A percentile compares a stretch with the other conserved stretches of the same genome.
These are phyloP conservation scores for Cygnus buccinator DNA, from an alignment of 2,113 vertebrate genomes.

Conservation along the genomic window DNA sequence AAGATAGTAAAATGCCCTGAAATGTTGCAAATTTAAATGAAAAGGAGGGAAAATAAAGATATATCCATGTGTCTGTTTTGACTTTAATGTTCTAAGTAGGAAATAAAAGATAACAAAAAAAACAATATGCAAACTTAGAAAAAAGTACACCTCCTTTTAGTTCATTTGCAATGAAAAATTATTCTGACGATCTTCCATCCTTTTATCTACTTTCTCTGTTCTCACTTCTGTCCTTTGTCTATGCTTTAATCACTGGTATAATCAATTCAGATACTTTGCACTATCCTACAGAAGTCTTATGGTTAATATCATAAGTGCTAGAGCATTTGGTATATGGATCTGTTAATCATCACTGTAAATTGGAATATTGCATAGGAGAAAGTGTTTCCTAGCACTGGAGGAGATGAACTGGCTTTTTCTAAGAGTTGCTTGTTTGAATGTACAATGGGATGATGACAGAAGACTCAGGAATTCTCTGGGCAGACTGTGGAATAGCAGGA, in stretches of 20 bases:
- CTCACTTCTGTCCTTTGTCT: not conserved
- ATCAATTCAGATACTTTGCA: not conserved
- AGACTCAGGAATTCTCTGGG: not conserved
- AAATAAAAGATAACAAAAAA: not conserved
- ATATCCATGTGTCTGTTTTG: not conserved
- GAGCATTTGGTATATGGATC: not conserved
- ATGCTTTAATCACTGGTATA: not conserved
- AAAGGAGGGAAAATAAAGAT: not conserved
- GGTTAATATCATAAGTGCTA: not conserved
- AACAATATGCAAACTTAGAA: not conserved
- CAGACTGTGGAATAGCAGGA: not conserved
- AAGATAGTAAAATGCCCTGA: conserved; percentile 13
- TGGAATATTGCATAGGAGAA: not conserved
- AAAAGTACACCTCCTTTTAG: not conserved
- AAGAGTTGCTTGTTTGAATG: not conserved
- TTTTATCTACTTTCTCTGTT: not conserved
- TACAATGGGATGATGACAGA: not conserved
- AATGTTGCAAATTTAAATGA: not conserved
- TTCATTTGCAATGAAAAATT: not conserved
- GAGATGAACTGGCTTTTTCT: not conserved
- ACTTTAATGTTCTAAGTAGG: not conserved
- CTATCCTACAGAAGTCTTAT: not conserved
- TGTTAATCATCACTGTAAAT: not conserved
- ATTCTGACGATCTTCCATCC: not conserved
- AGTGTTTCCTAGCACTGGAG: not conserved